Evolutionary conservation across 2,888 invertebrate genomes (phyloP).

Genomic region (Phalera bucephala): DNA sequence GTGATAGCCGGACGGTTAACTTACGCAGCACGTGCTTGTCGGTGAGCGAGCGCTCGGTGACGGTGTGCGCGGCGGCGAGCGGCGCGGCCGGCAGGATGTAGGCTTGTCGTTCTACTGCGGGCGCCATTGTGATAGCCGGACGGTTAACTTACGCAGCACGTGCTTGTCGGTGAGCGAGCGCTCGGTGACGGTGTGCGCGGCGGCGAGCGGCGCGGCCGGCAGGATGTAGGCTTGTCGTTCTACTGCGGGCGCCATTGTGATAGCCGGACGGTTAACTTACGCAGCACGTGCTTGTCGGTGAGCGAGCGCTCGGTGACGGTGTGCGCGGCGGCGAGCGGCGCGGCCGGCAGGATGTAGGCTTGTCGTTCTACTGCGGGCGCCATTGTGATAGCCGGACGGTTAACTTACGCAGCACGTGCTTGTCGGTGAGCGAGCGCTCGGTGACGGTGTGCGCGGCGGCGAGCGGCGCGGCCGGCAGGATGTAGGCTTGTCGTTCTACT

Average conservation of each 20-base stretch:
- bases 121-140: too few relatives aligned
- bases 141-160: too few relatives aligned
- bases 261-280: too few relatives aligned
- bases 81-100: too few relatives aligned
- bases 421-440: conserved; percentile 96
- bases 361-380: conserved; percentile 90
- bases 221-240: conserved; percentile 84
- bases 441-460: conserved; percentile 96
- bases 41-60: too few relatives aligned
- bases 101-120: too few relatives aligned
- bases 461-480: conserved; percentile 89
- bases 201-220: conserved; percentile 36
- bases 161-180: too few relatives aligned
- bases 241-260: too few relatives aligned
- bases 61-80: too few relatives aligned
- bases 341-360: conserved; percentile 33
- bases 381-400: conserved; percentile 95
- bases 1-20: too few relatives aligned
- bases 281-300: conserved; percentile 91
- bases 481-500: too few relatives aligned
- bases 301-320: conserved; percentile 93
- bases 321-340: conserved; percentile 87
- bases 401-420: conserved; percentile 75
- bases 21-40: too few relatives aligned
- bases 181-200: conserved; percentile 80